A percentile compares a stretch with the other conserved stretches of the same genome.
These are phyloP conservation scores for Lipotes vexillifer DNA, from an alignment of 2,113 vertebrate genomes.

Conservation along the genomic window DNA sequence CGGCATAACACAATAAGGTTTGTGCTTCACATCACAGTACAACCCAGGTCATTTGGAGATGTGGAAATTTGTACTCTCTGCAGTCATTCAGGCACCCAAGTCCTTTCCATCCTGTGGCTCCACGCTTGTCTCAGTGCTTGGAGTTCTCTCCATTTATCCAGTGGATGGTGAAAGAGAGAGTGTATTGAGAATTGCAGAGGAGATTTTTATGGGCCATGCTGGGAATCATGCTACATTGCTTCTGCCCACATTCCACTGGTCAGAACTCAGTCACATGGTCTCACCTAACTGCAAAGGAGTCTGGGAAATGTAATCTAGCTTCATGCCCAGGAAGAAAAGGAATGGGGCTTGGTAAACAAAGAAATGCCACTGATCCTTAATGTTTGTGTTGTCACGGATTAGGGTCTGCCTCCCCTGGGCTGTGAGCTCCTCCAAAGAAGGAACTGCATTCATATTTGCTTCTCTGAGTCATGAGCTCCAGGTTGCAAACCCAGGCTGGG, in stretches of 20 bases:
- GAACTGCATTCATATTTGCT: background rate
- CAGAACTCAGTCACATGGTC: background rate
- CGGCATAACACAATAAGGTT: background rate
- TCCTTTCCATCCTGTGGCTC: background rate
- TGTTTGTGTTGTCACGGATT: background rate
- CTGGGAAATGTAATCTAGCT: background rate
- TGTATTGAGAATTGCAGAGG: background rate
- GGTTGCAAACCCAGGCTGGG: background rate
- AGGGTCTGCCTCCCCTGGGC: background rate
- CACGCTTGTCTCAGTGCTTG: background rate
- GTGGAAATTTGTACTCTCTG: background rate
- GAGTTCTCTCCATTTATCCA: background rate
- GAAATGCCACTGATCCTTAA: background rate
- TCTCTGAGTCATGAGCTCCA: background rate
- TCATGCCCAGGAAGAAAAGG: background rate
- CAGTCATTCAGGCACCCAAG: background rate
- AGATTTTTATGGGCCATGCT: background rate
- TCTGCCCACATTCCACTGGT: background rate
- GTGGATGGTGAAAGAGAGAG: background rate
- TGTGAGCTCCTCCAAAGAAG: background rate
- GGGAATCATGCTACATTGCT: background rate
- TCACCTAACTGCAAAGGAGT: background rate
- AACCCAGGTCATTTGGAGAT: background rate
- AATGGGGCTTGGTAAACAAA: background rate
- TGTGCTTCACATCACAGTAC: background rate